These are phyloP conservation scores for Coluber constrictor DNA, from an alignment of 2,797 vertebrate genomes.

Conservation along the genomic window DNA sequence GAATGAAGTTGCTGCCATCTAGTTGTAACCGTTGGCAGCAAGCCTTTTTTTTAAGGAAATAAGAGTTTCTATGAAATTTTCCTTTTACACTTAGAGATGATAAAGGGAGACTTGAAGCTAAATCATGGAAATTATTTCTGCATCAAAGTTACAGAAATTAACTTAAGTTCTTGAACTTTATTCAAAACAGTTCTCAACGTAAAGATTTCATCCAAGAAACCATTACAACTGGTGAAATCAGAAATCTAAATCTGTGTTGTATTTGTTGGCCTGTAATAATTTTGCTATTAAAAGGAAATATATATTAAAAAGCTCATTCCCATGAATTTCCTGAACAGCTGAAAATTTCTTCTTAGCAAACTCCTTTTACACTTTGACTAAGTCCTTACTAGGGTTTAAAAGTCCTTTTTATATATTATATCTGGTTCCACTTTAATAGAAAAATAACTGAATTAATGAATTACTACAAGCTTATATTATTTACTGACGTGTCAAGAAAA, in stretches of 20 bases:
- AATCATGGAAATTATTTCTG: not conserved
- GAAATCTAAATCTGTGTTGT: not conserved
- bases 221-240: not conserved
- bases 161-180: not conserved
- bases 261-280: not conserved
- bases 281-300: not conserved
- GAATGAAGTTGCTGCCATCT: not conserved
- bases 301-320: not conserved
- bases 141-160: not conserved
- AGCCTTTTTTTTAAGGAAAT: not conserved
- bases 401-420: not conserved
- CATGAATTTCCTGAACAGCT: not conserved
- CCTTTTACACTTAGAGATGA: not conserved
- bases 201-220: not conserved
- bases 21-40: not conserved
- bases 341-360: not conserved
- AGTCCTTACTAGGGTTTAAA: not conserved
- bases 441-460: not conserved
- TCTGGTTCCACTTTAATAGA: not conserved
- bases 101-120: fast-evolving
- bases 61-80: no score
- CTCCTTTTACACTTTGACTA: not conserved
- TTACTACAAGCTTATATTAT: fast-evolving
- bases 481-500: fast-evolving
- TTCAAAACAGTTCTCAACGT: not conserved